Evolutionary conservation across 1,140 invertebrate species (phyloP).

Genomic region (Acromyrmex charruanus): DNA sequence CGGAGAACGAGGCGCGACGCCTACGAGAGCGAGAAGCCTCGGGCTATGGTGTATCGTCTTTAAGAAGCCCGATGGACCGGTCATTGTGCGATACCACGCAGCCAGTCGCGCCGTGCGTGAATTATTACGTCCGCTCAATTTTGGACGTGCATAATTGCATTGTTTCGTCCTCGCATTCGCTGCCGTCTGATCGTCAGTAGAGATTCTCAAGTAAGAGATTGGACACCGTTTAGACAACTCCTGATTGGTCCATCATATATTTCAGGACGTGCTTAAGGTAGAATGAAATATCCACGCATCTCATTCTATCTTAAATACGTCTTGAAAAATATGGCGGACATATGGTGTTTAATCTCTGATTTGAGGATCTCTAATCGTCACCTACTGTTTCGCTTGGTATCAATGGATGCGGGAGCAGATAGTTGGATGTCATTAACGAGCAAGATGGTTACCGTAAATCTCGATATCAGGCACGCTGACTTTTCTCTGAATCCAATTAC

Average conservation of each 20-base stretch:
- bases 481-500: conserved; percentile 58
- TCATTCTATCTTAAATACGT: too few species aligned
- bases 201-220: too few species aligned
- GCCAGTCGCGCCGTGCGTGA: conserved; percentile 8
- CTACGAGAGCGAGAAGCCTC: conserved; percentile 58
- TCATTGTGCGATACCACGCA: conserved; percentile 30
- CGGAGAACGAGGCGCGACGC: conserved; percentile 65
- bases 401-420: background rate
- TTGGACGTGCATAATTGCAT: conserved; percentile 42
- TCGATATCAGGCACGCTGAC: conserved; percentile 33
- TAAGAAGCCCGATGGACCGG: conserved; percentile 41
- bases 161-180: conserved; percentile 15
- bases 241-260: too few species aligned
- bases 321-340: too few species aligned
- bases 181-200: background rate
- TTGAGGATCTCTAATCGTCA: too few species aligned
- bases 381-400: background rate
- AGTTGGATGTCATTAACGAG: conserved; percentile 16
- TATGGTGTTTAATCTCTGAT: too few species aligned
- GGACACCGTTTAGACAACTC: too few species aligned
- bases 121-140: conserved; percentile 58
- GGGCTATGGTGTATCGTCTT: conserved; percentile 51
- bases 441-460: conserved; percentile 48
- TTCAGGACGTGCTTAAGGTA: too few species aligned
- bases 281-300: too few species aligned